Base-by-base conservation (phyloP, 2,113 vertebrate species). In the Siniperca knerii region DNA sequence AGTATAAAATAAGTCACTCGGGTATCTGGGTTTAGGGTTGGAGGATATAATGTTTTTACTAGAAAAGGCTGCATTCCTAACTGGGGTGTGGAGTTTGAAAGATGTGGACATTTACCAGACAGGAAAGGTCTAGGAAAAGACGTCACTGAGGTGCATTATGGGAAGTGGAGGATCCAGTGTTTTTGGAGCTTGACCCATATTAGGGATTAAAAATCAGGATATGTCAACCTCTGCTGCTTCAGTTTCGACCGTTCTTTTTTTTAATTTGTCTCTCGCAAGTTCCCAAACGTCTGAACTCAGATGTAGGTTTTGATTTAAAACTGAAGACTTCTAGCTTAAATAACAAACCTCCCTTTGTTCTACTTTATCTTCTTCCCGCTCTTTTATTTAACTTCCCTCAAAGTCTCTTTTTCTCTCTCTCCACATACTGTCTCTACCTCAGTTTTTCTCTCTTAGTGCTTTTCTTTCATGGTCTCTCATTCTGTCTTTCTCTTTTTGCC, bases 401-500 rank as follows among this genome's bases (percentile, higher is more conserved):
- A 57, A 35, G 35, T 74, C 25, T 66, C 13, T 15, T 21, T 33
- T 11, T 44, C 40, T 60, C 46, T 33, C 33, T 23, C 62, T 23
- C 4, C 37, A 33, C 67, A 12, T 15, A 12, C 8, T 37, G 3
- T 60, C 35, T 37, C 3, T 37, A 37, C 35, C 29, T 65, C 74
- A 20, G 15, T 18, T 18, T 25, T 8, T 21, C n/a, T 77, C 52
- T 74, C 4, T 11, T 4, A 52, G 48, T 4, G 16, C 29, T 33
- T 21, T 44, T 23, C 18, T 73, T 8, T 81, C 16, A 18, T 9
- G 8, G 33, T 48, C 35, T 67, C 8, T 25, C 20, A 10, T n/a
- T 82, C 71, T 33, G 5, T 55, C n/a, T n/a, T 71, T 8, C 65
- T 82, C 18, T 54, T 61, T 69, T 33, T 67, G 12, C 16, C 35